Evolutionary conservation across 2,888 invertebrate species (phyloP).

Genomic region (Lathronympha strigana): DNA sequence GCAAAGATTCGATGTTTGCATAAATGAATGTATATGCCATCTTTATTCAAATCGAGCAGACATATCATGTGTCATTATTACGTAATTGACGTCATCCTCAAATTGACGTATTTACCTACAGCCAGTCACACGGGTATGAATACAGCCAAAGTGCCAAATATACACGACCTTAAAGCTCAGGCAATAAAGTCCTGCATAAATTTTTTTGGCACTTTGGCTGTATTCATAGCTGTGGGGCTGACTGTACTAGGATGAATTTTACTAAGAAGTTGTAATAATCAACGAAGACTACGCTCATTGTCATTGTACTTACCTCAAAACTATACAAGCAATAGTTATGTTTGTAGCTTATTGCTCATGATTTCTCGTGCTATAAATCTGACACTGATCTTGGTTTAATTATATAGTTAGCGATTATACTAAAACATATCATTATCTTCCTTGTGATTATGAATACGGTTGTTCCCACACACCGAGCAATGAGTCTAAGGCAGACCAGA

Average conservation of each 20-base stretch:
- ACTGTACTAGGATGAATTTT: too few relatives aligned
- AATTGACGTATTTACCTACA: too few relatives aligned
- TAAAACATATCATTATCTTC: conserved; percentile 8
- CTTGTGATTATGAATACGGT: neutral
- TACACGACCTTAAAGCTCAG: too few relatives aligned
- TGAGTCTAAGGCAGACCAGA: neutral
- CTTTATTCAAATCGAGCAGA: too few relatives aligned
- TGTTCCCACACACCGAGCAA: neutral
- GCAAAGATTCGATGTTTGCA: neutral
- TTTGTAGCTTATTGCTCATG: neutral
- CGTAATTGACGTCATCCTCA: too few relatives aligned
- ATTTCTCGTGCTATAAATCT: conserved; percentile 8
- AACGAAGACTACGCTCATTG: neutral
- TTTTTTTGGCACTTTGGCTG: too few relatives aligned
- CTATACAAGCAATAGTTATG: neutral
- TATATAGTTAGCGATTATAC: neutral
- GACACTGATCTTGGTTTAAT: conserved; percentile 17
- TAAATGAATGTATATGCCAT: neutral
- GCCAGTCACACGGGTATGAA: too few relatives aligned
- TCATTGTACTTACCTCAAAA: neutral
- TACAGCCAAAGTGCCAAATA: too few relatives aligned
- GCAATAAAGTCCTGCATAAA: too few relatives aligned
- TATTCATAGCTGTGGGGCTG: too few relatives aligned
- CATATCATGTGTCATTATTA: too few relatives aligned
- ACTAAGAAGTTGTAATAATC: neutral